Conservation (phyloP, 2,888 invertebrate species). For the Ptychoptera albimana region DNA sequence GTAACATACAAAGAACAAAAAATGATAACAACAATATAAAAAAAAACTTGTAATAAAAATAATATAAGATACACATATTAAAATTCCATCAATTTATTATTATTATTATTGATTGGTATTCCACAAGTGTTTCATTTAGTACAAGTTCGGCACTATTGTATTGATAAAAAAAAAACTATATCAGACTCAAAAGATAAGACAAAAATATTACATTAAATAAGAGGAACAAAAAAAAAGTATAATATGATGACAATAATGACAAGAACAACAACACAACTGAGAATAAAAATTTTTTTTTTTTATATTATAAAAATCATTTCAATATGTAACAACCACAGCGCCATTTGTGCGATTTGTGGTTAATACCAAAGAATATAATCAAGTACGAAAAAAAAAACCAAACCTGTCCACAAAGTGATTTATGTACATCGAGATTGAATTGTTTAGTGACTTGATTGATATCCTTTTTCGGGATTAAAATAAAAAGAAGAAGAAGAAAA, state of each 20-base stretch:
- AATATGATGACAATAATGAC: no score
- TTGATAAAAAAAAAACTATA: no score
- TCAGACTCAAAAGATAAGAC: no score
- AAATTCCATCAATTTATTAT: no score
- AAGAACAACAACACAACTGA: no score
- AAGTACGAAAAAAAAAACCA: constrained; percentile 5
- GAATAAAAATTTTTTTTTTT: no score
- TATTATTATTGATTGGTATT: no score
- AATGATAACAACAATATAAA: background rate
- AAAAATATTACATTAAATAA: no score
- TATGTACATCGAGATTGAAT: constrained; percentile 32
- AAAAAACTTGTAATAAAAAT: background rate
- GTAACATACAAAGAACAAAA: background rate
- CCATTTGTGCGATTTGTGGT: constrained; percentile 1
- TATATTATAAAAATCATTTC: no score
- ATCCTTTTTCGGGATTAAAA: background rate
- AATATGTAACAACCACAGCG: background rate
- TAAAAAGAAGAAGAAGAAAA: background rate
- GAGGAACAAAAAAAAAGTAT: no score
- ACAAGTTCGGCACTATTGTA: no score
- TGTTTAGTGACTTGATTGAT: constrained; percentile 18
- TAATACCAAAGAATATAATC: constrained; percentile 6
- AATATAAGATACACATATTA: background rate
- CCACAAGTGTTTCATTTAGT: no score
- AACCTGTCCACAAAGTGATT: constrained; percentile 22